A percentile compares a stretch with the other conserved stretches of the same genome.
phyloP scores from a whole-genome alignment of 2,888 invertebrate genomes.

The Cephus nigrinus region DNA sequence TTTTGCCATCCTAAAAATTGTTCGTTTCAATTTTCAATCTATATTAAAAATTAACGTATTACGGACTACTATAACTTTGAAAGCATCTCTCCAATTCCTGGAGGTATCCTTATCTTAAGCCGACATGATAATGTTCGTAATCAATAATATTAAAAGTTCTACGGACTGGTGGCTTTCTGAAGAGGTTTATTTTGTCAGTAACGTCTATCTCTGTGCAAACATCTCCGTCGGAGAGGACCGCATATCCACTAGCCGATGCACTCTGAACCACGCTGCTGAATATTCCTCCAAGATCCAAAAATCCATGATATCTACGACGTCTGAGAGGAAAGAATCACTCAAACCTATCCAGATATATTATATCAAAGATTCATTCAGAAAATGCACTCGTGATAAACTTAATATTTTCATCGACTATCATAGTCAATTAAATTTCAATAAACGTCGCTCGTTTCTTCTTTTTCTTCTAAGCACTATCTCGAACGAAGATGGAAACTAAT shows the following conservation, averaged over 20 bases:
- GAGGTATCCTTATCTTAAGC: slow-evolving; percentile 43
- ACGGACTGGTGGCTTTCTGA: slow-evolving; percentile 50
- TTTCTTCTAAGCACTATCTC: neutral
- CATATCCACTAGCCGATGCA: neutral
- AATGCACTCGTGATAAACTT: neutral
- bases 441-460: neutral
- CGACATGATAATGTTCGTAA: slow-evolving; percentile 51
- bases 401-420: neutral
- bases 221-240: slow-evolving; percentile 45
- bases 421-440: neutral
- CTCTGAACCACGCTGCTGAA: neutral
- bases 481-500: neutral
- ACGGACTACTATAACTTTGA: neutral
- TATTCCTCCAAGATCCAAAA: neutral
- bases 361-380: neutral
- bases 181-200: slow-evolving; percentile 63
- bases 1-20: neutral
- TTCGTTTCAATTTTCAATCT: neutral
- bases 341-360: neutral
- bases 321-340: neutral
- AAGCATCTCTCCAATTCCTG: slow-evolving; percentile 30
- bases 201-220: slow-evolving; percentile 51
- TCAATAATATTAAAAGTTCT: slow-evolving; percentile 52
- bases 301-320: neutral
- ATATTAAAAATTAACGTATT: neutral